Conservation (phyloP, 1,140 invertebrate genomes). For the Agrilus planipennis region DNA sequence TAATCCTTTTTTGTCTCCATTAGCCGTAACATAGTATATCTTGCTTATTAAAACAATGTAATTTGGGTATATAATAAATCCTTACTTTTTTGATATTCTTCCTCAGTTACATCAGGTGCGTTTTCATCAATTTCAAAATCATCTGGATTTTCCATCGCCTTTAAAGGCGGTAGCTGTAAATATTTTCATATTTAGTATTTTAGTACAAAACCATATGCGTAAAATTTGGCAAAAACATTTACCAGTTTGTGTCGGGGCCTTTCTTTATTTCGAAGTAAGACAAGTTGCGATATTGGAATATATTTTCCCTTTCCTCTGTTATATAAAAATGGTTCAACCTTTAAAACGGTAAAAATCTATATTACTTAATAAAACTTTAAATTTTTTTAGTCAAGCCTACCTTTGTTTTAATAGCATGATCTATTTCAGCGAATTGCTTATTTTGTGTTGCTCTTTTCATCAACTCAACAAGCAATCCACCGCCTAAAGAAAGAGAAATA, state of each 20-base stretch:
- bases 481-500: slow-evolving; percentile 60
- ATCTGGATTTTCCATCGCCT: slow-evolving; percentile 66
- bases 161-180: slow-evolving; percentile 53
- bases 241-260: slow-evolving; percentile 67
- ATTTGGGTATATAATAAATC: too few relatives aligned
- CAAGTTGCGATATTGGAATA: slow-evolving; percentile 77
- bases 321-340: slow-evolving; percentile 80
- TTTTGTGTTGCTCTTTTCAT: slow-evolving; percentile 85
- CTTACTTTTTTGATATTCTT: slow-evolving; percentile 32
- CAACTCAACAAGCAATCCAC: slow-evolving; percentile 82
- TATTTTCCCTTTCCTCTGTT: slow-evolving; percentile 83
- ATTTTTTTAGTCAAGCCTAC: slow-evolving; percentile 28
- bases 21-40: too few relatives aligned
- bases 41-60: too few relatives aligned
- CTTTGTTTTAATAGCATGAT: slow-evolving; percentile 80
- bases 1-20: too few relatives aligned
- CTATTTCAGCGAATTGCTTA: slow-evolving; percentile 79
- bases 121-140: slow-evolving; percentile 72
- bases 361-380: too few relatives aligned
- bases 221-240: slow-evolving; percentile 12
- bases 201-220: too few relatives aligned
- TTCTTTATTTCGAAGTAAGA: slow-evolving; percentile 79
- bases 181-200: too few relatives aligned
- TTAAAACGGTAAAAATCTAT: too few relatives aligned
- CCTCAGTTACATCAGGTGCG: slow-evolving; percentile 42